phyloP scores from a whole-genome alignment of 1,140 invertebrate species.

The Heliconius nattereri region DNA sequence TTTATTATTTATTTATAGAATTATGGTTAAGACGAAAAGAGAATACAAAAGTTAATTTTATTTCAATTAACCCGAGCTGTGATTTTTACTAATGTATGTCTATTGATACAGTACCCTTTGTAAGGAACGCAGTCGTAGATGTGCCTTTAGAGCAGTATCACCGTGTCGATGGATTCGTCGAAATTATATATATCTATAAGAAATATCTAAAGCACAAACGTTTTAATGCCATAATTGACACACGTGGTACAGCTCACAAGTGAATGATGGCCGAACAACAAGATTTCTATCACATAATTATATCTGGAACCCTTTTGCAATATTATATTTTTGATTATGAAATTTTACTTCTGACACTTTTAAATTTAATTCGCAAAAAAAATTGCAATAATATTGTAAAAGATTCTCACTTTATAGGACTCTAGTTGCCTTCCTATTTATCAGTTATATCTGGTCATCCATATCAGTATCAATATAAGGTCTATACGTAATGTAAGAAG shows the following conservation, averaged over 20 bases:
- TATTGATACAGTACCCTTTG: slow-evolving; percentile 58
- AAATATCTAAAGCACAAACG: background rate
- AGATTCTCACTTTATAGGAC: slow-evolving; percentile 17
- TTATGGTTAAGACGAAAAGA: slow-evolving; percentile 69
- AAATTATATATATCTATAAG: background rate
- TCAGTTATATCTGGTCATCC: slow-evolving; percentile 52
- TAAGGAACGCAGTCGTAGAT: slow-evolving; percentile 34
- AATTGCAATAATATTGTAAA: slow-evolving; percentile 19
- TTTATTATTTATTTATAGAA: slow-evolving; percentile 78
- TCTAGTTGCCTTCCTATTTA: slow-evolving; percentile 39
- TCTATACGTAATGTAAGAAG: slow-evolving; percentile 45
- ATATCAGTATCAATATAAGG: slow-evolving; percentile 55
- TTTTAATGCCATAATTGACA: slow-evolving; percentile 13
- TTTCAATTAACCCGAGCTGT: slow-evolving; percentile 80
- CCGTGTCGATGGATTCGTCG: background rate
- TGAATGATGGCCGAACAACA: slow-evolving; percentile 43
- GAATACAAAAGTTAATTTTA: slow-evolving; percentile 74
- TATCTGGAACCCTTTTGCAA: background rate
- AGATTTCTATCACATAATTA: background rate
- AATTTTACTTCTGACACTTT: background rate
- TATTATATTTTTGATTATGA: background rate
- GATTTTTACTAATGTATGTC: slow-evolving; percentile 78
- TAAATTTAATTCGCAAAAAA: background rate
- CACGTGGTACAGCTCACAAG: slow-evolving; percentile 30
- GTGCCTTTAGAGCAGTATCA: slow-evolving; percentile 27